Conservation (phyloP, 2,797 vertebrate species). For the Cirrhinus mrigala region DNA sequence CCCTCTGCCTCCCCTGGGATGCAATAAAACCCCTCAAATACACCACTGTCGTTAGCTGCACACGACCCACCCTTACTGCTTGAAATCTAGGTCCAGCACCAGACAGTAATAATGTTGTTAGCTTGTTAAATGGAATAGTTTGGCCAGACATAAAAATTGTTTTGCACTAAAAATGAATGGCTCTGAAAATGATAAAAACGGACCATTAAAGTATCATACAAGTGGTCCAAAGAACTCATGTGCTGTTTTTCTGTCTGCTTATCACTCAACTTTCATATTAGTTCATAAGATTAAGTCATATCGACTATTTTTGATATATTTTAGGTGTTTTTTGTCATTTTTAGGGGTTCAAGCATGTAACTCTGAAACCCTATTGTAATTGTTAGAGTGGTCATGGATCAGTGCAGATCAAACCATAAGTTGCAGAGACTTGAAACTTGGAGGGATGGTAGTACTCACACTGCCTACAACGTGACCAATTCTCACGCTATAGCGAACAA, state of each 20-base stretch:
- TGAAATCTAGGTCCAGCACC: neutral
- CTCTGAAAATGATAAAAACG: neutral
- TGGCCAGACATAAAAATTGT: neutral
- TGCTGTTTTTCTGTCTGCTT: neutral
- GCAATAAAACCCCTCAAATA: conserved; percentile 27
- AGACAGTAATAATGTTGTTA: neutral
- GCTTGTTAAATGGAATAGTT: conserved; percentile 6
- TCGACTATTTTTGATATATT: neutral
- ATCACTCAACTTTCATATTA: neutral
- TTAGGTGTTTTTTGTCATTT: neutral
- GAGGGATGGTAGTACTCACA: too few species aligned
- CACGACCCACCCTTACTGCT: neutral
- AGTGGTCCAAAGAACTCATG: neutral
- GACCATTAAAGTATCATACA: neutral
- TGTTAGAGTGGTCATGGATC: too few species aligned
- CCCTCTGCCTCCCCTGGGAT: conserved; percentile 27
- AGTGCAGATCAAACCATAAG: too few species aligned
- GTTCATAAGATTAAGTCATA: too few species aligned
- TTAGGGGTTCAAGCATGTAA: neutral
- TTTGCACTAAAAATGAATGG: neutral
- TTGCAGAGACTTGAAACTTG: too few species aligned
- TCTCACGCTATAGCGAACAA: too few species aligned
- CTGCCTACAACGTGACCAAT: too few species aligned
- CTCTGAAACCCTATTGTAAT: too few species aligned
- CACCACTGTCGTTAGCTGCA: neutral